Percentiles rank a stretch among this genome's conserved stretches.
These are phyloP conservation scores for Andrena dorsata DNA, from an alignment of 2,888 invertebrate species.

Conservation along the genomic window DNA sequence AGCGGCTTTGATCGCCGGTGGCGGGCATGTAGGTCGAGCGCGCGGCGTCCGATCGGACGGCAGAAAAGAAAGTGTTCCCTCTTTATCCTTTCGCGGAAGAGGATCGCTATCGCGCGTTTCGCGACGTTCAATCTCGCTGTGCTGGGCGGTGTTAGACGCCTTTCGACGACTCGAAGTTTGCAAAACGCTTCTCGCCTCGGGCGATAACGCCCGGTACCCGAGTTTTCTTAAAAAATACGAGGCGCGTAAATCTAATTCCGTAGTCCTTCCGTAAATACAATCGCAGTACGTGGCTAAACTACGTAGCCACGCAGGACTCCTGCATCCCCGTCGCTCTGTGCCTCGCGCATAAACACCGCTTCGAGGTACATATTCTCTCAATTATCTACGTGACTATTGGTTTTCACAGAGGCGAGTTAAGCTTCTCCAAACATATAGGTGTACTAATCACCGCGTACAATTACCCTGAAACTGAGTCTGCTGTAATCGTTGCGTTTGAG, in stretches of 20 bases:
- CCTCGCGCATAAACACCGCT: too few relatives aligned
- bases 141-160: background rate
- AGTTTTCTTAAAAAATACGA: background rate
- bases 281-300: too few relatives aligned
- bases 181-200: background rate
- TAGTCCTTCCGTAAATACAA: too few relatives aligned
- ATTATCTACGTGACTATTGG: too few relatives aligned
- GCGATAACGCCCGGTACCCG: background rate
- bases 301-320: too few relatives aligned
- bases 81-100: constrained; percentile 31
- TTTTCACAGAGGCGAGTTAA: too few relatives aligned
- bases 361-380: too few relatives aligned
- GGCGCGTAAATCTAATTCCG: background rate
- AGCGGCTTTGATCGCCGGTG: constrained; percentile 47
- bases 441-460: too few relatives aligned
- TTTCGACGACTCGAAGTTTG: background rate
- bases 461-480: too few relatives aligned
- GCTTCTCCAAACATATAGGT: too few relatives aligned
- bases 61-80: constrained; percentile 47
- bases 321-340: too few relatives aligned
- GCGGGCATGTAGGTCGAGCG: constrained; percentile 54
- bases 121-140: constrained; percentile 9
- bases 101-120: background rate
- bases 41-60: constrained; percentile 8
- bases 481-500: too few relatives aligned